phyloP scores from a whole-genome alignment of 1,140 invertebrate genomes.

The Druon quercuslanigerum region DNA sequence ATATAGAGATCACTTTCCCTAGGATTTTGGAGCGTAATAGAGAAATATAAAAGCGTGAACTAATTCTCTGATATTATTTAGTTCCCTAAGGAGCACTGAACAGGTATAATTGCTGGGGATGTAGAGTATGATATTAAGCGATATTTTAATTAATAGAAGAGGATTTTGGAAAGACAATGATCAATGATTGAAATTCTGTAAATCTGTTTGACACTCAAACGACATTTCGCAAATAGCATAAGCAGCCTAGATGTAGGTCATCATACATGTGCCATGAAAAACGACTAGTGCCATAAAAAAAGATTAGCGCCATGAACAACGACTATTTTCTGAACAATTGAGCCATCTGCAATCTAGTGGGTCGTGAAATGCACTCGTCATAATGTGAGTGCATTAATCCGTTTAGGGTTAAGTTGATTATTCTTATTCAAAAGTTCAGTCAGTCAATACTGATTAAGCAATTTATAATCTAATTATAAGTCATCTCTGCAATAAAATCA shows the following conservation, averaged over 20 bases:
- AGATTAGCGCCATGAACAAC: not conserved
- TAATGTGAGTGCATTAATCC: slow-evolving; percentile 27
- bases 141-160: not conserved
- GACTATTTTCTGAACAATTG: slow-evolving; percentile 18
- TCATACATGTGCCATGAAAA: slow-evolving; percentile 12
- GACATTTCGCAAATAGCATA: not conserved
- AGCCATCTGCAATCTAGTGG: slow-evolving; percentile 12
- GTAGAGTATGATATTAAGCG: not conserved
- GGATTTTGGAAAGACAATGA: not conserved
- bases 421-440: slow-evolving; percentile 14
- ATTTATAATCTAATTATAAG: not conserved
- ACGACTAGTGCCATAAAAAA: slow-evolving; percentile 9
- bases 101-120: too few relatives aligned
- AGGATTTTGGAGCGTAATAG: not conserved
- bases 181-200: not conserved
- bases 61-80: too few relatives aligned
- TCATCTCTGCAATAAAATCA: not conserved
- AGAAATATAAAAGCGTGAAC: too few relatives aligned
- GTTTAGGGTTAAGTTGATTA: slow-evolving; percentile 17
- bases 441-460: slow-evolving; percentile 17
- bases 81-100: too few relatives aligned
- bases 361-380: slow-evolving; percentile 13
- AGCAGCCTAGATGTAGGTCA: not conserved
- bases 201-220: not conserved
- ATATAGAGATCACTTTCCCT: not conserved